Evolutionary conservation across 1,140 invertebrate genomes (phyloP).

Genomic region (Battus philenor): DNA sequence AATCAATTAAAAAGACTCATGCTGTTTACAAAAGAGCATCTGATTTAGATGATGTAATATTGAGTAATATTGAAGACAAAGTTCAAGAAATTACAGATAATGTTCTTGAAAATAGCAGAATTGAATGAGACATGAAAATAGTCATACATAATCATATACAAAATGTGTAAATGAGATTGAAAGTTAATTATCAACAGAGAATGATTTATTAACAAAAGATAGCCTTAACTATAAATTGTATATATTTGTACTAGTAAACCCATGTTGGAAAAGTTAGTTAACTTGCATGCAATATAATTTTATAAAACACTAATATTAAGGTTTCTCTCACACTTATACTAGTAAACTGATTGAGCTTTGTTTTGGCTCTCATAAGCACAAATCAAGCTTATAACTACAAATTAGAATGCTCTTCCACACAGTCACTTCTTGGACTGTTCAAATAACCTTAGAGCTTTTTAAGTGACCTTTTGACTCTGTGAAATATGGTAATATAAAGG

Average conservation of each 20-base stretch:
- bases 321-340: too few species aligned
- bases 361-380: too few species aligned
- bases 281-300: too few species aligned
- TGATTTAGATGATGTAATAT: constrained; percentile 48
- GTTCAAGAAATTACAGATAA: constrained; percentile 47
- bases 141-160: background rate
- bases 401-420: too few species aligned
- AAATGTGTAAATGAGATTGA: background rate
- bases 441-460: too few species aligned
- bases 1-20: constrained; percentile 43
- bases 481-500: too few species aligned
- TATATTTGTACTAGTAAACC: background rate
- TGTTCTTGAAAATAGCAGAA: constrained; percentile 56
- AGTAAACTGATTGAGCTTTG: too few species aligned
- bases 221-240: background rate
- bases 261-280: too few species aligned
- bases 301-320: too few species aligned
- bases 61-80: constrained; percentile 42
- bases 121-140: constrained; percentile 28
- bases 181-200: background rate
- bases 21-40: constrained; percentile 37
- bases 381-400: too few species aligned
- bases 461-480: too few species aligned
- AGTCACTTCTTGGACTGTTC: too few species aligned
- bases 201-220: background rate